Base-by-base conservation (phyloP, 1,140 invertebrate genomes). In the Caenorhabditis remanei region DNA sequence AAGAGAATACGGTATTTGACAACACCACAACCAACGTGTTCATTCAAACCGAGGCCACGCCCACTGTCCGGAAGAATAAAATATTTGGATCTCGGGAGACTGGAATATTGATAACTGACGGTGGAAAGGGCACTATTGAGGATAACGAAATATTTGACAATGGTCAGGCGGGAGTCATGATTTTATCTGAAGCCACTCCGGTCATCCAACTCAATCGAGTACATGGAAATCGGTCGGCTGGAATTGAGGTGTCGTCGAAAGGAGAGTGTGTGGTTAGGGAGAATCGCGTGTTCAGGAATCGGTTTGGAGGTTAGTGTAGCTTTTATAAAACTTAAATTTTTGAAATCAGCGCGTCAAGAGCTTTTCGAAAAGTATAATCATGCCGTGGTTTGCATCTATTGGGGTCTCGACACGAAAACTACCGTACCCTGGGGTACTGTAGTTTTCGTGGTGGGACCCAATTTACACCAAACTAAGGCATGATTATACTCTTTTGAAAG, bases 271-370 rank as follows among this genome's bases (percentile, higher is more conserved):
- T 79, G 19, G 43, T 79, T 21, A 24, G 46, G 71, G 71, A 79
- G 71, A 79, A 79, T 79, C 71, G 71, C 21, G 71, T 79, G 71
- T 79, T 79, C 41, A 11, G 71, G 71, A 79, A 79, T 79, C 43
- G 71, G 13, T 79, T 79, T 79, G 71, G 71, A 79, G 71, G 71
- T 79, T 5, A 53, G 71, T 61, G 21, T 0, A 61, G 8, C 16
- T 21, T 21, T 21, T 21, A 32, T 32, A 32, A 32, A 32, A 2
- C 21, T n/a, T 21, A 61, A 61, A 8, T 61, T 61, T n/a, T 21
- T 8, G n/a, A 61, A 21, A 4, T 21, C 19, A 61, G 56, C 19
- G 9, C 8, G 5, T 61, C 56, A 8, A 32, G 32, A 2, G 32
- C 32, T 0, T 32, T 32, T 2, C 1, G 32, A 32, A 32, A 32